phyloP scores from a whole-genome alignment of 2,113 vertebrate species.

The Brachirus orientalis region DNA sequence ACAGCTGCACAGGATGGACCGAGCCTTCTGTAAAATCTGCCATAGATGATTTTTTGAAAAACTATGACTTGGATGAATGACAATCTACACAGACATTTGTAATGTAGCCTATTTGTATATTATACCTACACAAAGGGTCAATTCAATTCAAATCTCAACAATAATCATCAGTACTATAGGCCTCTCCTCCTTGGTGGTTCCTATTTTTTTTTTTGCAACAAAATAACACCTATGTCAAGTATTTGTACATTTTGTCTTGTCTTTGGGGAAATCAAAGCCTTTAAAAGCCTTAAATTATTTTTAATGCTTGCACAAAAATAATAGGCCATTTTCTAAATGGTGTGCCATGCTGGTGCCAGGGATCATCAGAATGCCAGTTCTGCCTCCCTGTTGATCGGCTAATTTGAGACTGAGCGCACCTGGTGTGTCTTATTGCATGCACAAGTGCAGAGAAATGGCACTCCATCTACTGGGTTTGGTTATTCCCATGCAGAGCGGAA shows the following conservation, averaged over 20 bases:
- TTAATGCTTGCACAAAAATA: constrained; percentile 84
- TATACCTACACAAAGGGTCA: too few relatives aligned
- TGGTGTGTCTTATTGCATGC: constrained; percentile 81
- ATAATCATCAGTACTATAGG: too few relatives aligned
- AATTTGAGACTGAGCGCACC: constrained; percentile 83
- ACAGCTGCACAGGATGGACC: too few relatives aligned
- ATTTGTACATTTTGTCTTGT: constrained; percentile 65
- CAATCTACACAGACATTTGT: too few relatives aligned
- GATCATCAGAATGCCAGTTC: constrained; percentile 80
- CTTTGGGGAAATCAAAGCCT: constrained; percentile 76
- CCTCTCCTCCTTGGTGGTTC: not conserved
- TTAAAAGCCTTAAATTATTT: constrained; percentile 83
- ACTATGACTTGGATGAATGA: too few relatives aligned
- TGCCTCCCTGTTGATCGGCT: constrained; percentile 84
- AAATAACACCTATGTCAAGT: constrained; percentile 51
- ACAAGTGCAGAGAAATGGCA: constrained; percentile 70
- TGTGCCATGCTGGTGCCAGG: constrained; percentile 77
- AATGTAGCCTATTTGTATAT: too few relatives aligned
- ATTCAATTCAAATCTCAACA: too few relatives aligned
- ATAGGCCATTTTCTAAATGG: constrained; percentile 85
- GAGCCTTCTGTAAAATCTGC: too few relatives aligned
- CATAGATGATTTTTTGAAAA: too few relatives aligned
- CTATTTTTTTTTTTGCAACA: constrained; percentile 20
- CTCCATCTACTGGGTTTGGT: constrained; percentile 62
- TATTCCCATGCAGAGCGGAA: constrained; percentile 70